phyloP scores from a whole-genome alignment of 2,113 vertebrate genomes.

The Bubo blakistoni region DNA sequence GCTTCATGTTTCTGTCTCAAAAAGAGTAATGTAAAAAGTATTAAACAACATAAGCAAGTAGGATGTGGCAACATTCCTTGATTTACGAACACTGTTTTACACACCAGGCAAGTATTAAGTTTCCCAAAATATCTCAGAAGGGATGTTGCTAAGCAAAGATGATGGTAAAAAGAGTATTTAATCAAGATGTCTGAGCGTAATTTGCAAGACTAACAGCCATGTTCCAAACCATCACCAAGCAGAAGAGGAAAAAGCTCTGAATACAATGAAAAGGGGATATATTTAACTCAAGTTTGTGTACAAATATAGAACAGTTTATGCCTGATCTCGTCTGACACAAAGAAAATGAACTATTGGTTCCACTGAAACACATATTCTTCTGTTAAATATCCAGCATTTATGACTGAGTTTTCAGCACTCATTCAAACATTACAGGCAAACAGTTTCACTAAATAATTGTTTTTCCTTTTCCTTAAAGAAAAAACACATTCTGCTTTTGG shows the following conservation, averaged over 20 bases:
- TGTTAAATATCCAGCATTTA: neutral
- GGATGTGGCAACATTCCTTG: neutral
- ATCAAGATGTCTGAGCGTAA: neutral
- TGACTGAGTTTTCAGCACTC: neutral
- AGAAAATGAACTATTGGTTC: neutral
- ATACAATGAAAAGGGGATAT: neutral
- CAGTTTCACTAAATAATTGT: neutral
- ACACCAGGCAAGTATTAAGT: neutral
- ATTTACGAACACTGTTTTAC: neutral
- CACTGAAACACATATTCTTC: neutral
- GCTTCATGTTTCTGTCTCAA: neutral
- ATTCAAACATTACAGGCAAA: neutral
- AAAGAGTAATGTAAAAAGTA: neutral
- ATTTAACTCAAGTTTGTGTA: neutral
- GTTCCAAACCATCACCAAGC: neutral
- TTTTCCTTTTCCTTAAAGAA: neutral
- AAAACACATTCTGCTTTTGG: neutral
- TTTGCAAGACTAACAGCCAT: neutral
- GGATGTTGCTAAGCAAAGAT: neutral
- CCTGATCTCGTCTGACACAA: neutral
- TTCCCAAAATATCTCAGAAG: slow-evolving; percentile 2
- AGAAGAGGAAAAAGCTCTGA: neutral
- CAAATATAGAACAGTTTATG: neutral
- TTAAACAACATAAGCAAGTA: neutral
- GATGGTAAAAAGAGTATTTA: neutral